phyloP scores from a whole-genome alignment of 2,888 invertebrate genomes.

The Tubiluchus corallicola region DNA sequence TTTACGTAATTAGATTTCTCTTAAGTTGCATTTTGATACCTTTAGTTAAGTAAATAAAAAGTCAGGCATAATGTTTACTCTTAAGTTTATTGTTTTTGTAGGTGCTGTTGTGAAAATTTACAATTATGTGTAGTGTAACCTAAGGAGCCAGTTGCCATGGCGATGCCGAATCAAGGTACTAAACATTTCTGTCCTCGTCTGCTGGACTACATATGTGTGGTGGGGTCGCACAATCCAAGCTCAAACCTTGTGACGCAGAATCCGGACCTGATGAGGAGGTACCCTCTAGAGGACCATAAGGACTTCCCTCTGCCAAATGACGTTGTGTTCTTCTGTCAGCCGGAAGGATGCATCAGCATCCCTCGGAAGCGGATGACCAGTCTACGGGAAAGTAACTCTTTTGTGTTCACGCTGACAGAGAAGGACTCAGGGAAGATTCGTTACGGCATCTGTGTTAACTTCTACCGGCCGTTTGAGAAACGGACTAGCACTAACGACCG shows the following conservation, averaged over 20 bases:
- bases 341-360: constrained; percentile 78
- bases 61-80: too few relatives aligned
- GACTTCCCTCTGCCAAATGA: constrained; percentile 94
- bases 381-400: constrained; percentile 75
- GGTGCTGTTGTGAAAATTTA: too few relatives aligned
- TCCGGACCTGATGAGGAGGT: constrained; percentile 82
- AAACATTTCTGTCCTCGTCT: constrained; percentile 38
- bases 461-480: constrained; percentile 61
- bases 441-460: constrained; percentile 95
- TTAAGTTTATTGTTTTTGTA: too few relatives aligned
- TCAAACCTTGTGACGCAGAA: constrained; percentile 41
- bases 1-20: too few relatives aligned
- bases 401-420: constrained; percentile 93
- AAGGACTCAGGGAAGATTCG: constrained; percentile 67
- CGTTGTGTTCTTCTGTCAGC: constrained; percentile 98
- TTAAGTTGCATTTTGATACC: too few relatives aligned
- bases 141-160: too few relatives aligned
- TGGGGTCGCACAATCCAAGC: constrained; percentile 45
- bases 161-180: too few relatives aligned
- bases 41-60: too few relatives aligned
- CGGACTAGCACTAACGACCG: constrained; percentile 33
- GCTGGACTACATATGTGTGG: constrained; percentile 85
- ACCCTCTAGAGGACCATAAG: constrained; percentile 81
- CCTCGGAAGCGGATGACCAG: constrained; percentile 59
- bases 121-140: too few relatives aligned